Evolutionary conservation across 2,797 vertebrate genomes (phyloP).

Genomic region (Delichon dasypus): DNA sequence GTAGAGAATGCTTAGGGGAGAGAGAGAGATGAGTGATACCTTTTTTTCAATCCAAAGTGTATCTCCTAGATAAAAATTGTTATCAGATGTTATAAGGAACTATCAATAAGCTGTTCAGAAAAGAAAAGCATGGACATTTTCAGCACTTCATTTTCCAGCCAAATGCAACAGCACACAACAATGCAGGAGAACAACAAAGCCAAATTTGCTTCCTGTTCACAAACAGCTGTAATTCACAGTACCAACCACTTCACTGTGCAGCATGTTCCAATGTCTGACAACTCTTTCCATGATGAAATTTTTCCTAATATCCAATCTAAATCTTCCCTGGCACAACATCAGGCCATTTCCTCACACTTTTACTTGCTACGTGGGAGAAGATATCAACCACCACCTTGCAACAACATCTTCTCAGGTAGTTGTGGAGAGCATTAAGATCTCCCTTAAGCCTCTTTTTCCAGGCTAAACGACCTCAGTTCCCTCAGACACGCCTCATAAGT

Average conservation of each 20-base stretch:
- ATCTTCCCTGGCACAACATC: neutral
- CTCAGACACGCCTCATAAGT: neutral
- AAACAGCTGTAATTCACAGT: neutral
- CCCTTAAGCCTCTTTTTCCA: neutral
- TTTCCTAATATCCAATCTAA: neutral
- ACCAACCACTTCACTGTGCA: neutral
- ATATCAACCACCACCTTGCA: neutral
- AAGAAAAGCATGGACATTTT: neutral
- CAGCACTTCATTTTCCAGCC: neutral
- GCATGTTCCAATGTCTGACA: neutral
- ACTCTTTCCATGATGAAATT: neutral
- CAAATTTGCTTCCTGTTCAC: neutral
- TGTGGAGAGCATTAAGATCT: neutral
- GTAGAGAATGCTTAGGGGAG: neutral
- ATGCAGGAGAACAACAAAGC: neutral
- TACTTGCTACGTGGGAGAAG: neutral
- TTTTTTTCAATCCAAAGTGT: neutral
- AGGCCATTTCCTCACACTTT: neutral
- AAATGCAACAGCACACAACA: neutral
- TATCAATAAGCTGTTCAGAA: neutral
- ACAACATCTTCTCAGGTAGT: neutral
- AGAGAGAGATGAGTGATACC: neutral
- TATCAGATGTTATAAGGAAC: neutral
- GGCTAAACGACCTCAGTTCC: neutral
- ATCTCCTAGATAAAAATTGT: neutral